Base-by-base conservation (phyloP, 1,140 invertebrate species). In the Pomacea maculata region DNA sequence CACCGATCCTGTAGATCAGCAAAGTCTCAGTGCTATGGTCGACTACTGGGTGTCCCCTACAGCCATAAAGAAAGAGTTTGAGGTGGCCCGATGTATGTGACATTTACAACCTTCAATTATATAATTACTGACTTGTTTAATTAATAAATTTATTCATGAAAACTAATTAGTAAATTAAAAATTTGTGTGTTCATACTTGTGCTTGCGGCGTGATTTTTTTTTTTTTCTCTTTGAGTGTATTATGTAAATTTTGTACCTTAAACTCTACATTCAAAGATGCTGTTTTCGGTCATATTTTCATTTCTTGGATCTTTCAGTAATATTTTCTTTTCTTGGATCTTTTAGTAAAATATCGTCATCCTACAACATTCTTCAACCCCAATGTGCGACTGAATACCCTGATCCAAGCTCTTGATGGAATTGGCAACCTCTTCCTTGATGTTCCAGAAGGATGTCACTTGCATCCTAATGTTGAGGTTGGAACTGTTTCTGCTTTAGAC, bases 1-100 rank as follows among this genome's bases (percentile, higher is more conserved):
- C 17, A 87, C 86, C 21, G 89, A 91, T 78, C 77, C 78, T 2
- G 86, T 86, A 83, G 90, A 91, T 81, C 88, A 89, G 84, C 85
- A 86, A 70, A 88, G 86, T 78, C 81, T 91, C 4, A 86, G 84
- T 83, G 88, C 89, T 55, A 88, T 92, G 82, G 88, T 91, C 45
- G 91, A 92, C 81, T 91, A 89, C 84, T 91, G 90, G 89, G 82
- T 91, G 7, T 90, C 90, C 52, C 88, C 90, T 54, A 88, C 82
- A 63, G 86, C 88, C 80, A 80, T 90, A 79, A 89, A 91, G 80
- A 91, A 89, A 79, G 90, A 91, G 65, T 91, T 91, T 87, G 90
- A 91, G 84, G 86, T 90, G 12, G 85, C 86, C 34, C 87, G 86
- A 87, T 86, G 90, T 91, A 86, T 87, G 89, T 86, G 45, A 4